phyloP scores from a whole-genome alignment of 2,113 vertebrate species.

The Paradisaea rubra region DNA sequence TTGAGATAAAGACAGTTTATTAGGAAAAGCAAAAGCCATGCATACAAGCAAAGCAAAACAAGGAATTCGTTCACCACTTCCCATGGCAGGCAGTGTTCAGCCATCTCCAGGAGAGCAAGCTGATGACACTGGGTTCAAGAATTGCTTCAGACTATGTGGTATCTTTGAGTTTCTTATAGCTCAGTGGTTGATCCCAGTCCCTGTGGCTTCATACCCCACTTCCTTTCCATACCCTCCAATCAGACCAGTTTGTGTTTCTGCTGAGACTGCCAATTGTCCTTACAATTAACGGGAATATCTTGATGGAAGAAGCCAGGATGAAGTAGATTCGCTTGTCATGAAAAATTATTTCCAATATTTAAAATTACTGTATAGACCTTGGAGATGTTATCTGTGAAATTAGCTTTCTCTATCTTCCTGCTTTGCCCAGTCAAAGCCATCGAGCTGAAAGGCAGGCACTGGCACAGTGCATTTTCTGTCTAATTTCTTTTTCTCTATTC shows the following conservation, averaged over 20 bases:
- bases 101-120: neutral
- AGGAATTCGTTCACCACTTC: neutral
- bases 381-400: constrained; percentile 42
- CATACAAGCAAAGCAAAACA: neutral
- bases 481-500: constrained; percentile 26
- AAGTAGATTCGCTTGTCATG: neutral
- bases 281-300: neutral
- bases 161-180: neutral
- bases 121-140: neutral
- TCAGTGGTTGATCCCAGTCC: neutral
- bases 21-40: fast-evolving
- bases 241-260: neutral
- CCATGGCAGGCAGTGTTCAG: neutral
- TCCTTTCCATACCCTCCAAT: neutral
- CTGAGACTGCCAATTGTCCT: neutral
- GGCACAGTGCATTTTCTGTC: neutral
- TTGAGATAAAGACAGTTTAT: neutral
- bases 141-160: neutral
- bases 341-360: constrained; percentile 15
- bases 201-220: neutral
- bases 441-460: constrained; percentile 18
- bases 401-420: constrained; percentile 5
- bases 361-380: constrained; percentile 16
- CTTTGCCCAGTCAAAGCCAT: neutral
- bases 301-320: neutral